phyloP scores from a whole-genome alignment of 1,140 invertebrate genomes.

The Physella acuta region DNA sequence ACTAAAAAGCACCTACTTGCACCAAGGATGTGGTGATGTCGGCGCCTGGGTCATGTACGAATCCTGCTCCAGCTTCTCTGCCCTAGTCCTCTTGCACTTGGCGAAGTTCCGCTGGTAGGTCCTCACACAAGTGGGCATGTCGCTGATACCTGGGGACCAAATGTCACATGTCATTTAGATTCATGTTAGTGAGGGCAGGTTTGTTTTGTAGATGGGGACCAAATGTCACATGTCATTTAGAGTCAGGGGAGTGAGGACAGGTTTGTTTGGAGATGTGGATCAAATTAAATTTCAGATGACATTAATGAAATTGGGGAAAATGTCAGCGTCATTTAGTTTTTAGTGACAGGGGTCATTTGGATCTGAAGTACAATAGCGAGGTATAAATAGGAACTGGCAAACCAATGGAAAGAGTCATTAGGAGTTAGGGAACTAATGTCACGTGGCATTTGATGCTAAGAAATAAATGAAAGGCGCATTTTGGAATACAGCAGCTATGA shows the following conservation, averaged over 20 bases:
- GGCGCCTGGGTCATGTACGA: slow-evolving; percentile 1
- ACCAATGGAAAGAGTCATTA: too few relatives aligned
- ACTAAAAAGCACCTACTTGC: slow-evolving; percentile 33
- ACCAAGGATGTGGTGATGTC: slow-evolving; percentile 20
- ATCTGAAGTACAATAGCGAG: too few relatives aligned
- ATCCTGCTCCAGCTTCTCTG: slow-evolving; percentile 7
- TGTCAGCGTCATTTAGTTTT: too few relatives aligned
- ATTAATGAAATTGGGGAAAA: too few relatives aligned
- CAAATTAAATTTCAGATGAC: too few relatives aligned
- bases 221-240: background rate
- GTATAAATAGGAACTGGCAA: too few relatives aligned
- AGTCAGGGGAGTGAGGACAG: background rate
- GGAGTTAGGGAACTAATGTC: too few relatives aligned
- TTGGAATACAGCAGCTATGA: too few relatives aligned
- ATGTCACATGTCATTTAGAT: background rate
- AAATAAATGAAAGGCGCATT: too few relatives aligned
- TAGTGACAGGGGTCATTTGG: too few relatives aligned
- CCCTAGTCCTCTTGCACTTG: slow-evolving; percentile 18
- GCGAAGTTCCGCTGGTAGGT: slow-evolving; percentile 20
- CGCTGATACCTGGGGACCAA: slow-evolving; percentile 16
- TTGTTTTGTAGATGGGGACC: background rate
- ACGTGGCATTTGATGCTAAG: background rate
- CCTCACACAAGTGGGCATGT: slow-evolving; percentile 18
- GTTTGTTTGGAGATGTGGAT: background rate
- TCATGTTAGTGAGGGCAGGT: background rate